A percentile compares a stretch with the other conserved stretches of the same genome.
Evolutionary conservation across 2,113 vertebrate genomes (phyloP).

Genomic region (Ranitomeya imitator): DNA sequence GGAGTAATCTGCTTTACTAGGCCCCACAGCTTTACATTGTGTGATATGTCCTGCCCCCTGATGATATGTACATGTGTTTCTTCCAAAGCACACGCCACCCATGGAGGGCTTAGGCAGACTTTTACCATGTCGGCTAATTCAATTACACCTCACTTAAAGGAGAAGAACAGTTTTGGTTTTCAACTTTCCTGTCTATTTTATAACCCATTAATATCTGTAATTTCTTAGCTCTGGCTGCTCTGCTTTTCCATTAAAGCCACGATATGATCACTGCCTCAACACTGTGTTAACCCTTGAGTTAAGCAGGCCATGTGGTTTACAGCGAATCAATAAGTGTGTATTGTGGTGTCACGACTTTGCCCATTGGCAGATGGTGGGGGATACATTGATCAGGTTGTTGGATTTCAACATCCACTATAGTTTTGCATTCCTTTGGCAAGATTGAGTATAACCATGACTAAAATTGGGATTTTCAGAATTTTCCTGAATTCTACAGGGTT

Average conservation of each 20-base stretch:
- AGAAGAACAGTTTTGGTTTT: not conserved
- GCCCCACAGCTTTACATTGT: not conserved
- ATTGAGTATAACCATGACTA: too few species aligned
- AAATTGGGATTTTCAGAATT: too few species aligned
- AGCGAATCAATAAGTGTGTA: too few species aligned
- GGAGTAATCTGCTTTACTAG: not conserved
- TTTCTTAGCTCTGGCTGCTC: not conserved
- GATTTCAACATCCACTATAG: too few species aligned
- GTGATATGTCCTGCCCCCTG: not conserved
- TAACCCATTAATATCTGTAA: not conserved
- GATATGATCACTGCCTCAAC: not conserved
- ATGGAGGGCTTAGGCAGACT: not conserved
- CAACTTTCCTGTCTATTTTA: not conserved
- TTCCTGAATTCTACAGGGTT: too few species aligned
- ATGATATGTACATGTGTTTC: not conserved
- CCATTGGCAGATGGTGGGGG: too few species aligned
- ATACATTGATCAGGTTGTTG: too few species aligned
- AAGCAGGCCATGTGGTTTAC: not conserved
- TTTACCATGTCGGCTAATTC: not conserved
- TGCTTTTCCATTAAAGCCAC: not conserved
- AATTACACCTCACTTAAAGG: too few species aligned
- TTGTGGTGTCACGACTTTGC: too few species aligned
- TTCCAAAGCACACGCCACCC: not conserved
- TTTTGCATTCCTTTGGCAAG: too few species aligned
- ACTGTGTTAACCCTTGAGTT: not conserved